These are phyloP conservation scores for Epinotia nisella DNA, from an alignment of 2,888 invertebrate genomes.

Conservation along the genomic window DNA sequence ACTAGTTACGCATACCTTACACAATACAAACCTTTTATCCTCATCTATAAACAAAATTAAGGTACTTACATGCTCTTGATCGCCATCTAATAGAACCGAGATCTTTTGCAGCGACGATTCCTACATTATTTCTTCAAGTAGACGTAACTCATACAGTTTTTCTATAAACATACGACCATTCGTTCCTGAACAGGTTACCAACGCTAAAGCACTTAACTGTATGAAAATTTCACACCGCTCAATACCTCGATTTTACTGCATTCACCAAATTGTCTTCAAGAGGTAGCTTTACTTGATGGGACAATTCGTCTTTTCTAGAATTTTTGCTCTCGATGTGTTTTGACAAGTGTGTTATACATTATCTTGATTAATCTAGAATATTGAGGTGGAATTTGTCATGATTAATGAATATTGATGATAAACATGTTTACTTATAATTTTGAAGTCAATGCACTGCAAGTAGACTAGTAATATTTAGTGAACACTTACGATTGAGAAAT, in stretches of 20 bases:
- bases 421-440: neutral
- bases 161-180: neutral
- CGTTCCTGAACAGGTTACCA: neutral
- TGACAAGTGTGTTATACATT: conserved; percentile 27
- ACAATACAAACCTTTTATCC: too few relatives aligned
- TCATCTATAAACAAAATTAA: neutral
- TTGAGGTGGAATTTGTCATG: neutral
- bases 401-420: neutral
- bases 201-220: conserved; percentile 48
- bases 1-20: too few relatives aligned
- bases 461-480: too few relatives aligned
- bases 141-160: neutral
- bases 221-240: conserved; percentile 75
- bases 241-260: conserved; percentile 72
- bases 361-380: conserved; percentile 1
- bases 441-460: neutral
- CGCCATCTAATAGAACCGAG: neutral
- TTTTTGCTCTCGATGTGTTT: conserved; percentile 28
- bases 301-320: conserved; percentile 20
- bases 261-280: conserved; percentile 65
- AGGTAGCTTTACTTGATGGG: conserved; percentile 25
- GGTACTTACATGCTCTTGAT: neutral
- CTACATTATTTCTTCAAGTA: neutral
- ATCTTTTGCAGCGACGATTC: neutral
- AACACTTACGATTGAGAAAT: too few relatives aligned